Base-by-base conservation (phyloP, 2,888 invertebrate species). In the Hyposoter dolosus region DNA sequence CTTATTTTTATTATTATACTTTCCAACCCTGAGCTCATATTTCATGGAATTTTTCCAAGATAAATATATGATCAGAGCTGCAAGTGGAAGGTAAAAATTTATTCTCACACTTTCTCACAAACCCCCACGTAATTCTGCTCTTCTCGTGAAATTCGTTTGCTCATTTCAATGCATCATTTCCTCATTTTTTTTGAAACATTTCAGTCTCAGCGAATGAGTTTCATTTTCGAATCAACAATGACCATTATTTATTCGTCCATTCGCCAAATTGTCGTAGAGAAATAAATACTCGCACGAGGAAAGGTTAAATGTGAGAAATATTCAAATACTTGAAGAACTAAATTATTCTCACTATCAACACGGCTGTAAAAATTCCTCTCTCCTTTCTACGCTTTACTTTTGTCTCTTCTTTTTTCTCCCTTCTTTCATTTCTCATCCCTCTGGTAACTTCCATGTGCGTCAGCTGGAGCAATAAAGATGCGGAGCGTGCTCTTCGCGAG, bases 381-480 rank as follows among this genome's bases (percentile, higher is more conserved):
- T 53, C 40, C 19, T 15, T 60, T 43, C 60, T 35, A 72, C 72
- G 2, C n/a, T 60, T 60, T 6, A 28, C 23, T 53, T 10, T 19
- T 10, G 53, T 53, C n/a, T 19, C 53, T 19, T 19, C 5, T 56
- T 56, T 28, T 60, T 47, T 63, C 63, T 50, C 40, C 10, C 75
- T n/a, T 28, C 50, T 40, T 43, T 68, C 68, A 19, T 66, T 15
- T 50, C 56, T 32, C 10, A 19, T 65, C 68, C 28, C 60, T 23
- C 71, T 69, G 3, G 68, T 28, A 32, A 82, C 68, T 56, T 76
- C 45, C 50, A 28, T 40, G 68, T 53, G 28, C 45, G 23, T 53
- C 83, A 72, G 75, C 19, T 35, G 45, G 65, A 77, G 78, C 72
- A 72, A 83, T 72, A 78, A 74, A 66, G 72, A 74, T 53, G 72